Base-by-base conservation (phyloP, 2,113 vertebrate genomes). In the Charadrius vociferus region DNA sequence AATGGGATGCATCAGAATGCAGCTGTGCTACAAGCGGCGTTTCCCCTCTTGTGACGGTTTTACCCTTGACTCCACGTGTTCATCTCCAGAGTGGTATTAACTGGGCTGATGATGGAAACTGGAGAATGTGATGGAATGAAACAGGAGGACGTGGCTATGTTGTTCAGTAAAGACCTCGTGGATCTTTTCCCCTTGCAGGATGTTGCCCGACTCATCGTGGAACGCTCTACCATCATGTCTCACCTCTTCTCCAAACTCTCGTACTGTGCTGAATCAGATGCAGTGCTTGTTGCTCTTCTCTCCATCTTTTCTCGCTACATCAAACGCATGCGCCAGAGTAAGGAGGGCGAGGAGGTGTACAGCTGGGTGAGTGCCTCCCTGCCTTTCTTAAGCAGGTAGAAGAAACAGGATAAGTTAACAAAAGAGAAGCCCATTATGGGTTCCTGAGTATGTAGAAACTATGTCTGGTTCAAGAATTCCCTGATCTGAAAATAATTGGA, bases 191-290 rank as follows among this genome's bases (percentile, higher is more conserved):
- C 22, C 41, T 56, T 65, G 14, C 85, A 99, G 99, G 99, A 99
- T 6, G 99, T 99, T 7, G 99, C 99, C 49, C 98, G 99, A 5
- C 98, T 99, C 32, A 99, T 99, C 0, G 99, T 99, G n/a, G 99
- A 99, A 72, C 99, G 99, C 37, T 99, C 99, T 77, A 99, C 99
- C 96, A 99, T 99, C 98, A 99, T 99, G 99, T 99, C 99, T 81
- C 99, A 98, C 97, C 99, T 99, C 55, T 99, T 99, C 96, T 98
- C 99, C 24, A 99, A 99, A 98, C 99, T 99, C 41, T 98, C 98
- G 0, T 99, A 98, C 97, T 97, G 98, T 19, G 97, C 99, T 0
- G 98, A 99, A 87, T 99, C 99, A 0, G 98, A 99, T 1, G 98
- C 99, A 0, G 99, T 99, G 55, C 99, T 99, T n/a, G 95, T 97